Conservation (phyloP, 2,888 invertebrate genomes). For the Uloborus plumipes region DNA sequence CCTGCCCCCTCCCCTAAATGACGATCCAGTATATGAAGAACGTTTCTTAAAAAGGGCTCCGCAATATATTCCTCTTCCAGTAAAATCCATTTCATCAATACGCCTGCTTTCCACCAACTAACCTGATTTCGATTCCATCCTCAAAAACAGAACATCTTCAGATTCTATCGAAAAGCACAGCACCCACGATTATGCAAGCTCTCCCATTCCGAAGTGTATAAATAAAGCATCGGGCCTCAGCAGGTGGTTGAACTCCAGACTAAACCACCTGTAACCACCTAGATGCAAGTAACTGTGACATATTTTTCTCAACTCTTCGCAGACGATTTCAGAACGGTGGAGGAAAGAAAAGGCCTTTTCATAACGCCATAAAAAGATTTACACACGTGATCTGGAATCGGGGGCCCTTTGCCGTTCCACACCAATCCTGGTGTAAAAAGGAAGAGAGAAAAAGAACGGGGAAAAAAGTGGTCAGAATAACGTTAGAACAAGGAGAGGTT, state of each 20-base stretch:
- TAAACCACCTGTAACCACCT: slow-evolving; percentile 21
- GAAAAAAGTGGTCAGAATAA: slow-evolving; percentile 12
- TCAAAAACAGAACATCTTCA: too few species aligned
- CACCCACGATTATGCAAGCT: too few species aligned
- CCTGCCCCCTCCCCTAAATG: too few species aligned
- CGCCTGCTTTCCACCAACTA: too few species aligned
- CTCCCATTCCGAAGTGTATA: too few species aligned
- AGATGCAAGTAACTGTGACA: slow-evolving; percentile 30
- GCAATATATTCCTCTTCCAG: too few species aligned
- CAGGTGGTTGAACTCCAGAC: slow-evolving; percentile 29
- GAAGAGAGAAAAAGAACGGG: neutral
- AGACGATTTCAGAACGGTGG: neutral
- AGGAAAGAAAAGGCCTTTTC: slow-evolving; percentile 17
- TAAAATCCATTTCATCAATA: too few species aligned
- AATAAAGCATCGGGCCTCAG: neutral
- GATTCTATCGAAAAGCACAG: too few species aligned
- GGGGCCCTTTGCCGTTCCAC: slow-evolving; percentile 24
- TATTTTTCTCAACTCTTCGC: slow-evolving; percentile 14
- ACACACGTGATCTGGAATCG: too few species aligned
- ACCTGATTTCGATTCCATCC: too few species aligned
- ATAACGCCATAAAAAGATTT: slow-evolving; percentile 16
- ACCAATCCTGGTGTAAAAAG: slow-evolving; percentile 16
- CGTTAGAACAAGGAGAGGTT: slow-evolving; percentile 26
- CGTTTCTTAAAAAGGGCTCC: too few species aligned
- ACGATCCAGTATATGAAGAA: too few species aligned